These are phyloP conservation scores for Chloroclysta siterata DNA, from an alignment of 2,888 invertebrate genomes.

Conservation along the genomic window DNA sequence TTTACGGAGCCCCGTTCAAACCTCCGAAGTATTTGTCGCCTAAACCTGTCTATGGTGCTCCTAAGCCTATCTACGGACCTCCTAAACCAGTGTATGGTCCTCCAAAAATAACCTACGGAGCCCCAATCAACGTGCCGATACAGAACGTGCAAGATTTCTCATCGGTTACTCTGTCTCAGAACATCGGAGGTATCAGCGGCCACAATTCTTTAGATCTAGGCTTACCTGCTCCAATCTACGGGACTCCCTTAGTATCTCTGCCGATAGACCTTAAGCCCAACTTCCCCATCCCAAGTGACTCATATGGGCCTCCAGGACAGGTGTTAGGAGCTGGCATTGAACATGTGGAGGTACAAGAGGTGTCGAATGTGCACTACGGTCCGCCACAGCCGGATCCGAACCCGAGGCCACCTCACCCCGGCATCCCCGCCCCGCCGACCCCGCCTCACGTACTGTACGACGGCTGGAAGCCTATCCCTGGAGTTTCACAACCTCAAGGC, in stretches of 20 bases:
- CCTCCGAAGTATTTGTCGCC: slow-evolving; percentile 59
- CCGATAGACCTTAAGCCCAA: slow-evolving; percentile 72
- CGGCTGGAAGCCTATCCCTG: slow-evolving; percentile 94
- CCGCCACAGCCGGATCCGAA: slow-evolving; percentile 85
- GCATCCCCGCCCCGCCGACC: slow-evolving; percentile 90
- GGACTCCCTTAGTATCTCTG: slow-evolving; percentile 65
- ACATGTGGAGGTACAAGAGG: slow-evolving; percentile 69
- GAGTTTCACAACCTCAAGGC: slow-evolving; percentile 78
- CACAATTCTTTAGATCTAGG: slow-evolving; percentile 56
- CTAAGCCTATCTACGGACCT: slow-evolving; percentile 60
- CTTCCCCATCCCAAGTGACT: slow-evolving; percentile 73
- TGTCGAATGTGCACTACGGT: slow-evolving; percentile 77
- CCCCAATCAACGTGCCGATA: slow-evolving; percentile 47
- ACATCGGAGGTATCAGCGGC: slow-evolving; percentile 35
- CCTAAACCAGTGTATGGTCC: slow-evolving; percentile 68
- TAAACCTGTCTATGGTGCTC: slow-evolving; percentile 58
- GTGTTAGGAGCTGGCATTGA: slow-evolving; percentile 64
- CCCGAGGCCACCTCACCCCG: slow-evolving; percentile 87
- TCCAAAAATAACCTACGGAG: slow-evolving; percentile 61
- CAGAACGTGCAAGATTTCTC: slow-evolving; percentile 50
- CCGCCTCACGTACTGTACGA: slow-evolving; percentile 91
- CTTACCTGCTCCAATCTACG: slow-evolving; percentile 75
- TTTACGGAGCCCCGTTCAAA: slow-evolving; percentile 49
- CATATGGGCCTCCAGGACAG: slow-evolving; percentile 80
- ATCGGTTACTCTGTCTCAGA: slow-evolving; percentile 43